Conservation (phyloP, 2,797 vertebrate genomes). For the Coracias cyanogaster region DNA sequence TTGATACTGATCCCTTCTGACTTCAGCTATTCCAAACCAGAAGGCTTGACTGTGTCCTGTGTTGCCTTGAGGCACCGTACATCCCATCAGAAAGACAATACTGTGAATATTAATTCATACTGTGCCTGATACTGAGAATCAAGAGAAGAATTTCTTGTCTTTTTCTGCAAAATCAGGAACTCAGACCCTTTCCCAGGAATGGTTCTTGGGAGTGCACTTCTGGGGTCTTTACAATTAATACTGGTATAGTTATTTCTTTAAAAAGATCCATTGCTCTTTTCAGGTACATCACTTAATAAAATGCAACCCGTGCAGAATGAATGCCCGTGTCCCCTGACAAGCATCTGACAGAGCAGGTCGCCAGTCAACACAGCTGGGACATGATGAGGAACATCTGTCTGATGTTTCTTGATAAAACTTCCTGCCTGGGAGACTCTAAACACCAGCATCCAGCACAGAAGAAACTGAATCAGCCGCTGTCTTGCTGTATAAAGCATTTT, state of each 20-base stretch:
- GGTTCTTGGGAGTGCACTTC: neutral
- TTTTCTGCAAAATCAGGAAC: neutral
- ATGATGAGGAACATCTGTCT: neutral
- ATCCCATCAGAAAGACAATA: neutral
- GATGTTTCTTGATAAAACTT: slow-evolving; percentile 1
- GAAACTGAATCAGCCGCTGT: neutral
- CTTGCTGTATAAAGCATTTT: slow-evolving; percentile 8
- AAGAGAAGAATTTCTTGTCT: neutral
- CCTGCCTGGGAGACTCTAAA: neutral
- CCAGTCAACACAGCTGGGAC: neutral
- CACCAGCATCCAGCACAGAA: neutral
- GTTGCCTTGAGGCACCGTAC: accelerated
- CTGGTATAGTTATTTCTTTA: neutral
- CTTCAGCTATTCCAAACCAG: neutral
- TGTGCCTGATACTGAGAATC: neutral
- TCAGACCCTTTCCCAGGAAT: neutral
- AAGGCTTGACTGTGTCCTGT: neutral
- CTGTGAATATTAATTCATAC: neutral
- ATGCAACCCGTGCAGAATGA: neutral
- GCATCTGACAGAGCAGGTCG: neutral
- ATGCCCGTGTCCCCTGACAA: accelerated
- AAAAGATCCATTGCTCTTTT: neutral
- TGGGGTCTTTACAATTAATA: neutral
- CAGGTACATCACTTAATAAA: neutral
- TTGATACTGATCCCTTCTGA: neutral